A percentile compares a stretch with the other conserved stretches of the same genome.
Conservation (phyloP, 1,140 invertebrate genomes). For the Nautilus pompilius region DNA sequence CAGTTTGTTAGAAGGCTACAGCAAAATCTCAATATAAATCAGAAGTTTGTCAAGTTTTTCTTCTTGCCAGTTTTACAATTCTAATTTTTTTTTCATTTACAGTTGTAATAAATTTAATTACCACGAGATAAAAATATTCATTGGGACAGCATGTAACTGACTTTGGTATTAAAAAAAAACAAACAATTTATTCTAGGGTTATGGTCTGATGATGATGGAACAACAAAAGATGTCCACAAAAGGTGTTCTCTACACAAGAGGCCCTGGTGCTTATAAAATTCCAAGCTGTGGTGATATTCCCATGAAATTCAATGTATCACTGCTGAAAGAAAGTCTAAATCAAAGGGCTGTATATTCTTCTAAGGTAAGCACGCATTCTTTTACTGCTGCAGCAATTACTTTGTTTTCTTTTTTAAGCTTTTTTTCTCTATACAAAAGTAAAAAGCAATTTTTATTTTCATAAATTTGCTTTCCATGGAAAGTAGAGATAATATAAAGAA, state of each 20-base stretch:
- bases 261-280: constrained; percentile 91
- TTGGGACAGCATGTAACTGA: too few species aligned
- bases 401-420: not conserved
- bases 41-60: too few species aligned
- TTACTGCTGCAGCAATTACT: too few species aligned
- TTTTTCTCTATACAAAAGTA: not conserved
- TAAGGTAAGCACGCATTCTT: constrained; percentile 68
- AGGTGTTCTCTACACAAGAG: constrained; percentile 76
- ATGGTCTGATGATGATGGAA: constrained; percentile 87
- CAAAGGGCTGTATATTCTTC: constrained; percentile 89
- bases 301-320: constrained; percentile 84
- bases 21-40: too few species aligned
- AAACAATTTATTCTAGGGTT: constrained; percentile 64
- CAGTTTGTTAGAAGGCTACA: too few species aligned
- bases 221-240: constrained; percentile 81
- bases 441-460: not conserved
- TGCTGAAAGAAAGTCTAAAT: constrained; percentile 84
- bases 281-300: constrained; percentile 87
- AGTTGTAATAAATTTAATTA: too few species aligned
- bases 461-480: not conserved
- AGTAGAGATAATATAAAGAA: not conserved
- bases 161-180: too few species aligned
- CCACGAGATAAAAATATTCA: too few species aligned
- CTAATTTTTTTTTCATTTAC: too few species aligned
- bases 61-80: too few species aligned